A percentile compares a stretch with the other conserved stretches of the same genome.
Conservation (phyloP, 2,797 vertebrate genomes). For the Pachyuromys duprasi region DNA sequence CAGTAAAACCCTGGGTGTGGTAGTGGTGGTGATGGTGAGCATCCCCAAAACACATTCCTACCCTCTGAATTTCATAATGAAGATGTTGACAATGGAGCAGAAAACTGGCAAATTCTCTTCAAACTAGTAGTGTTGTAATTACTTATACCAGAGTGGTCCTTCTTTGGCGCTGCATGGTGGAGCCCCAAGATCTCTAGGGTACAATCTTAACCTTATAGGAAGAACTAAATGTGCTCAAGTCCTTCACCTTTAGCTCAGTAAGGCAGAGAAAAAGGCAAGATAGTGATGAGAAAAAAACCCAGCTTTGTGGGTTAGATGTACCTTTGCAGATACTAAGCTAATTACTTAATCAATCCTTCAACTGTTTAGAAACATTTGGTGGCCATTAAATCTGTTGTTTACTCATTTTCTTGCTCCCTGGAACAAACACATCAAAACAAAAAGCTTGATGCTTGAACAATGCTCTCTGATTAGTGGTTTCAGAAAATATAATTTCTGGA, state of each 20-base stretch:
- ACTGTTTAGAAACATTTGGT: constrained; percentile 61
- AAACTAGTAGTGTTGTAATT: not conserved
- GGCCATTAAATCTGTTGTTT: constrained; percentile 39
- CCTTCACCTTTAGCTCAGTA: too few species aligned
- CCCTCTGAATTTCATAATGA: not conserved
- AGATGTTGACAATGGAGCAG: not conserved
- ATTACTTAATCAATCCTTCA: not conserved
- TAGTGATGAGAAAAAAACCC: not conserved
- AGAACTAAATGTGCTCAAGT: constrained; percentile 14
- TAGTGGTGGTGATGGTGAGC: too few species aligned
- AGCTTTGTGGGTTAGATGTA: not conserved
- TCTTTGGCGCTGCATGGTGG: not conserved
- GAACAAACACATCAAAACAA: constrained; percentile 67
- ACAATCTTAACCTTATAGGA: constrained; percentile 42
- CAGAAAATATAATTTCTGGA: constrained; percentile 65
- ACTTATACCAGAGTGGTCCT: not conserved
- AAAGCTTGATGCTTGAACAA: not conserved
- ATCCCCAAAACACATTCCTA: not conserved
- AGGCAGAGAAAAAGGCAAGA: not conserved
- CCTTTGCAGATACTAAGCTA: constrained; percentile 38
- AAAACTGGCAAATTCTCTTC: constrained; percentile 53
- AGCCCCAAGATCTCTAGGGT: not conserved
- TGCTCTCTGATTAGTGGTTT: constrained; percentile 42
- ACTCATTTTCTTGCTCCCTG: not conserved
- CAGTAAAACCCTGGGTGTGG: not conserved